These are phyloP conservation scores for Lichenostomus cassidix DNA, from an alignment of 2,113 vertebrate genomes.

Conservation along the genomic window DNA sequence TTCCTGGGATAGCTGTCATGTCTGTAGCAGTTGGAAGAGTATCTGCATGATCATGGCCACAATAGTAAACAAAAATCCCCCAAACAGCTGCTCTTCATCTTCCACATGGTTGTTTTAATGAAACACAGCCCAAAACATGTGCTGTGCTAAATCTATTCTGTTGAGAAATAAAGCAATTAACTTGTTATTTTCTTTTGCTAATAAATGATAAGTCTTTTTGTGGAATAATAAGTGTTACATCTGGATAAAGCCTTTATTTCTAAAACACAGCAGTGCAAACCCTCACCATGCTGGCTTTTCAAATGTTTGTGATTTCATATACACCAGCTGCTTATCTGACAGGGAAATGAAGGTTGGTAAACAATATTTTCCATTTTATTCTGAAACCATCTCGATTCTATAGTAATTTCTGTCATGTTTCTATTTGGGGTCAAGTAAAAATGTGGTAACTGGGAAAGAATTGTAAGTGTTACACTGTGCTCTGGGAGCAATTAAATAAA, in stretches of 20 bases:
- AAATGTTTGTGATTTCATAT: background rate
- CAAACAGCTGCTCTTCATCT: background rate
- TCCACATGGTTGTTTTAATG: background rate
- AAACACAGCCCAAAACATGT: background rate
- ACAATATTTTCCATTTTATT: background rate
- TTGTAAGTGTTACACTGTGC: background rate
- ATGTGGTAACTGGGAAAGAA: background rate
- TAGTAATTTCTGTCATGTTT: background rate
- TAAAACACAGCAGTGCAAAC: background rate
- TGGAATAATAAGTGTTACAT: background rate
- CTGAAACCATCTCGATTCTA: background rate
- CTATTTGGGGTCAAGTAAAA: background rate
- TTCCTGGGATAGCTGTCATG: background rate
- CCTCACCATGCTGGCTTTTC: background rate
- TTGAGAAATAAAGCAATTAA: background rate
- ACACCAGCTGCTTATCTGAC: background rate
- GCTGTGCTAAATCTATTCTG: background rate
- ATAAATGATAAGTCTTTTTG: background rate
- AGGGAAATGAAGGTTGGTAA: background rate
- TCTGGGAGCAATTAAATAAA: background rate
- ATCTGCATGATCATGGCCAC: background rate
- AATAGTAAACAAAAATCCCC: background rate
- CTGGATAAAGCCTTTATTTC: background rate
- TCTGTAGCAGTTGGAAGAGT: background rate
- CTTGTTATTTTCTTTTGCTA: background rate